Evolutionary conservation across 2,888 invertebrate genomes (phyloP).

Genomic region (Caenorhabditis sp.): DNA sequence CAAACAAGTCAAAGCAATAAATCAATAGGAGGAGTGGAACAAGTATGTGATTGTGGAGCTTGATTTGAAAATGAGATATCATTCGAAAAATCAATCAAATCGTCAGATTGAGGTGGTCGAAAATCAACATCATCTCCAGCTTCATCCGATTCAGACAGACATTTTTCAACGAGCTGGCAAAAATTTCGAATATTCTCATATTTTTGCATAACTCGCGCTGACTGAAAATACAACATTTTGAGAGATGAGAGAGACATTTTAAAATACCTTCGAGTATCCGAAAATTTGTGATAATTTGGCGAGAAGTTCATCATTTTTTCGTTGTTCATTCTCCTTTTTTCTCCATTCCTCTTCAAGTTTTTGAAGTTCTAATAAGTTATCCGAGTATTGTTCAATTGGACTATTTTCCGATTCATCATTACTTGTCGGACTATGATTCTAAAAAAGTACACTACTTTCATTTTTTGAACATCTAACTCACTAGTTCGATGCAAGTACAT

Average conservation of each 20-base stretch:
- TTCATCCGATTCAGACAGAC: constrained; percentile 27
- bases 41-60: not conserved
- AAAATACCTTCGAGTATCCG: constrained; percentile 28
- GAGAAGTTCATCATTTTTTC: constrained; percentile 30
- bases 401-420: not conserved
- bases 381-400: constrained; percentile 8
- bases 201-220: constrained; percentile 37
- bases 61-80: not conserved
- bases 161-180: constrained; percentile 37
- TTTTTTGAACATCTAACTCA: not conserved
- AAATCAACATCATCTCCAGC: constrained; percentile 25
- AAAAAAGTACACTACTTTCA: not conserved
- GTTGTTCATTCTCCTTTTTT: constrained; percentile 12
- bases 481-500: not conserved
- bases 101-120: constrained; percentile 1
- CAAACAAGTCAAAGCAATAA: not conserved
- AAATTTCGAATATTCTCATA: constrained; percentile 24
- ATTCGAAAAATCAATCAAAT: constrained; percentile 33
- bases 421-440: not conserved
- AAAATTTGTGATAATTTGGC: constrained; percentile 41
- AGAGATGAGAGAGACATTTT: not conserved
- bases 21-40: not conserved
- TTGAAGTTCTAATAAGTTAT: constrained; percentile 2
- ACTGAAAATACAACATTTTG: constrained; percentile 10
- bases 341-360: constrained; percentile 5